Conservation (phyloP, 1,140 invertebrate genomes). For the Drosophila kikkawai region DNA sequence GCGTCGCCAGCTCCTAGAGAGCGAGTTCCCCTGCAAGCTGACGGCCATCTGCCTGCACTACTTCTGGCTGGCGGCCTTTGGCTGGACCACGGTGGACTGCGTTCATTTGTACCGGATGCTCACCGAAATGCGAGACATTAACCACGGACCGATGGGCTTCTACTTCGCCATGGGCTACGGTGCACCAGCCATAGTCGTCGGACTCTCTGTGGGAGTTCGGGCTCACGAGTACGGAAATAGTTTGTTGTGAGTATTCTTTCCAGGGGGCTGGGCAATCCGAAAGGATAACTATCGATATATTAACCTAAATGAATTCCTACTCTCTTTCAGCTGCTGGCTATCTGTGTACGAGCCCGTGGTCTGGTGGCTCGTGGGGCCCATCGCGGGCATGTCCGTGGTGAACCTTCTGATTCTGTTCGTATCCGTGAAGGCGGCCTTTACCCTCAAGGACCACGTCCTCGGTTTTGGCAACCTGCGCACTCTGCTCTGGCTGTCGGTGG, state of each 20-base stretch:
- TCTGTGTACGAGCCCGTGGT: constrained; percentile 95
- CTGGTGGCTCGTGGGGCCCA: constrained; percentile 95
- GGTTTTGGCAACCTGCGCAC: constrained; percentile 96
- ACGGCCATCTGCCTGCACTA: constrained; percentile 97
- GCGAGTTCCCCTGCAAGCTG: constrained; percentile 95
- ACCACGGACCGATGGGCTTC: constrained; percentile 97
- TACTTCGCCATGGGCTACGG: constrained; percentile 98
- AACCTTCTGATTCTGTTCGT: constrained; percentile 93
- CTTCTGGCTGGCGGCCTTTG: constrained; percentile 94
- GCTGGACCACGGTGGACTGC: constrained; percentile 96
- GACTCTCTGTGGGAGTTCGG: constrained; percentile 95
- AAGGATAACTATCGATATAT: neutral
- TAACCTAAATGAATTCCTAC: neutral
- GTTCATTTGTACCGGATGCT: constrained; percentile 97
- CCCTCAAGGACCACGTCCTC: constrained; percentile 94
- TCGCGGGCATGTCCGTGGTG: constrained; percentile 90
- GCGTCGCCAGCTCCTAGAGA: constrained; percentile 90
- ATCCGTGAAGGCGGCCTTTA: constrained; percentile 95
- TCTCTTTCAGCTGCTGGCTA: constrained; percentile 93
- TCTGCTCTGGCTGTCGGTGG: constrained; percentile 93
- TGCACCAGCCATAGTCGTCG: constrained; percentile 96
- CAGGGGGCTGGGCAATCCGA: neutral
- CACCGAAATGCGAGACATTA: constrained; percentile 97
- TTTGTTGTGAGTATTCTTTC: constrained; percentile 91
- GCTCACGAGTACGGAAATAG: constrained; percentile 98